Conservation (phyloP, 2,888 invertebrate species). For the Volucella inanis region DNA sequence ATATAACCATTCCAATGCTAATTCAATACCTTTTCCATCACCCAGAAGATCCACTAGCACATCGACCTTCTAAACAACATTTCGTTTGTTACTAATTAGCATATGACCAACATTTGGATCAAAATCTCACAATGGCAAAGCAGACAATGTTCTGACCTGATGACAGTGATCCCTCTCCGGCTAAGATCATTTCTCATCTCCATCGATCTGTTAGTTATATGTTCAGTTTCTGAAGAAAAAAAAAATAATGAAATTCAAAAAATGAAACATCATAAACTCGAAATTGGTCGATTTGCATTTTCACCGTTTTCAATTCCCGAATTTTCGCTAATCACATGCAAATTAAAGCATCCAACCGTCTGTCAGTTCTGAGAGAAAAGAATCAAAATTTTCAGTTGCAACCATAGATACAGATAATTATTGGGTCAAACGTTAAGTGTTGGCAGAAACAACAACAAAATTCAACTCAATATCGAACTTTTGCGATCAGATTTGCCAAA, state of each 20-base stretch:
- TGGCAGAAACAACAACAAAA: constrained; percentile 43
- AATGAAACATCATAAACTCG: constrained; percentile 15
- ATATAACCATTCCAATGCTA: constrained; percentile 39
- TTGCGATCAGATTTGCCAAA: constrained; percentile 4
- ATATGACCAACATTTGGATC: constrained; percentile 67
- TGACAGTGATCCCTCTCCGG: constrained; percentile 1
- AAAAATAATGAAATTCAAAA: constrained; percentile 20
- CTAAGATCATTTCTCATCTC: constrained; percentile 21
- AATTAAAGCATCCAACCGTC: constrained; percentile 39
- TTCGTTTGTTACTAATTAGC: constrained; percentile 57
- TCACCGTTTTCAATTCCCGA: constrained; percentile 17
- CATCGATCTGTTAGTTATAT: constrained; percentile 20
- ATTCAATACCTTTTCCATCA: constrained; percentile 28
- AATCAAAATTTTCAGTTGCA: constrained; percentile 39
- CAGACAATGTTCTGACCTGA: neutral
- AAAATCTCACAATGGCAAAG: constrained; percentile 53
- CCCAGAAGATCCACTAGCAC: constrained; percentile 46
- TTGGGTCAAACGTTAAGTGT: constrained; percentile 68
- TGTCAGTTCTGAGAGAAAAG: constrained; percentile 28
- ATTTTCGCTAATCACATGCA: constrained; percentile 64
- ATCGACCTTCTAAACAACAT: constrained; percentile 62
- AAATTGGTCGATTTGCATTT: constrained; percentile 50
- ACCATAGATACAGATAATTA: constrained; percentile 51
- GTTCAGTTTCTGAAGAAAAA: constrained; percentile 23
- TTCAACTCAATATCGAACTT: neutral